These are phyloP conservation scores for Hemichromis elongatus DNA, from an alignment of 2,113 vertebrate genomes.

Conservation along the genomic window DNA sequence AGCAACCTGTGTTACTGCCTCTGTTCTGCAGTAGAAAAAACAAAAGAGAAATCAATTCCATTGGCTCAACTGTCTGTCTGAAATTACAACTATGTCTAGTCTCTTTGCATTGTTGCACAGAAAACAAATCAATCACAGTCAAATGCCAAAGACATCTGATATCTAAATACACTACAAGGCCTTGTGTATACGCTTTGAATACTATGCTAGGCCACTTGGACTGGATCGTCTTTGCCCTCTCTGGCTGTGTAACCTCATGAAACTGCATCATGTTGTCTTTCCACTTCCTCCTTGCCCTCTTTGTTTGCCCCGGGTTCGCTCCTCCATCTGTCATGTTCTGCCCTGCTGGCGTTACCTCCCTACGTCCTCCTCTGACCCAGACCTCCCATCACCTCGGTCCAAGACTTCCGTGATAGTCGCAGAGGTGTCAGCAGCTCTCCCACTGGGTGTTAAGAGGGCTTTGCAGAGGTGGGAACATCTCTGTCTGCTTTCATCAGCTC, in stretches of 20 bases:
- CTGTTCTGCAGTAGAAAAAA: background rate
- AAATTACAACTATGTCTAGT: conserved; percentile 1
- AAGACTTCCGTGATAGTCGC: background rate
- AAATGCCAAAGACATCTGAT: background rate
- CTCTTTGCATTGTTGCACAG: background rate
- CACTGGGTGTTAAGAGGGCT: conserved; percentile 55
- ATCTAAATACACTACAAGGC: background rate
- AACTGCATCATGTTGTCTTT: background rate
- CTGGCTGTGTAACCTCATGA: background rate
- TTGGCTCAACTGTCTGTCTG: background rate
- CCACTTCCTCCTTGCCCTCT: conserved; percentile 2
- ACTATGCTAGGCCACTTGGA: conserved; percentile 3
- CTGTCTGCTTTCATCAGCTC: conserved; percentile 11
- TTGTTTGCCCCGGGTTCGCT: background rate
- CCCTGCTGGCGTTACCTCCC: conserved; percentile 1
- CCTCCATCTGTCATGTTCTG: conserved; percentile 32
- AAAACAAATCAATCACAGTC: conserved; percentile 17
- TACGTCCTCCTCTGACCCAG: conserved; percentile 2
- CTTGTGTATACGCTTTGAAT: background rate
- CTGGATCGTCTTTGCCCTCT: conserved; percentile 29
- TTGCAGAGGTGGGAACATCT: conserved; percentile 64
- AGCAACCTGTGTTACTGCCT: background rate
- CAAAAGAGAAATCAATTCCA: background rate
- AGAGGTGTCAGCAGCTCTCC: conserved; percentile 53
- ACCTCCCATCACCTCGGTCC: background rate